These are phyloP conservation scores for Eurosta solidaginis DNA, from an alignment of 1,140 invertebrate genomes.

Conservation along the genomic window DNA sequence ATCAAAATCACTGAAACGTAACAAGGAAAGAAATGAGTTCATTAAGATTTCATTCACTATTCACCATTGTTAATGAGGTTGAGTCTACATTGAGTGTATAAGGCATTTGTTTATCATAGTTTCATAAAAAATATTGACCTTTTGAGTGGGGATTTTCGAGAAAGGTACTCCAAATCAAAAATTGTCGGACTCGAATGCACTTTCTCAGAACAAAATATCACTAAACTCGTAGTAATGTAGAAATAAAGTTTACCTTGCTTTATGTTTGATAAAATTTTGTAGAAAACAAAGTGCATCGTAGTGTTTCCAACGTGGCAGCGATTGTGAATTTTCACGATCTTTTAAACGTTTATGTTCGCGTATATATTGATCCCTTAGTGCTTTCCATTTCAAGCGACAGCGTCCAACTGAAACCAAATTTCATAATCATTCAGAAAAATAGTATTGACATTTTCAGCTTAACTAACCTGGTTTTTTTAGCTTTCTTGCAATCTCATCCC, in stretches of 20 bases:
- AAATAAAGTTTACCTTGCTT: constrained; percentile 43
- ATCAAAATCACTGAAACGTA: constrained; percentile 42
- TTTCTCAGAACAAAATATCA: background rate
- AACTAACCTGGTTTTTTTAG: constrained; percentile 50
- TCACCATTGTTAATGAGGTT: too few relatives aligned
- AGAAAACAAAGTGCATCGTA: constrained; percentile 54
- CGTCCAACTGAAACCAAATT: constrained; percentile 43
- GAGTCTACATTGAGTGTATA: too few relatives aligned
- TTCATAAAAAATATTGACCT: too few relatives aligned
- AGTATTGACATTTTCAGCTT: background rate
- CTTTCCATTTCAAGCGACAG: constrained; percentile 56
- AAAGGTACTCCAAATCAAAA: too few relatives aligned
- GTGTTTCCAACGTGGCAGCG: constrained; percentile 54
- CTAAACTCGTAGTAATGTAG: background rate
- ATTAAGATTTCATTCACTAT: background rate
- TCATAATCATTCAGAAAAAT: background rate
- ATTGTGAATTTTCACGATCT: constrained; percentile 43
- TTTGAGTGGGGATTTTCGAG: too few relatives aligned
- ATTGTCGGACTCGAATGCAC: background rate
- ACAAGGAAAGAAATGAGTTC: background rate
- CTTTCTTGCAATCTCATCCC: constrained; percentile 56
- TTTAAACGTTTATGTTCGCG: constrained; percentile 54
- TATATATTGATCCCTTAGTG: constrained; percentile 56
- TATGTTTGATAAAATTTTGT: constrained; percentile 54
- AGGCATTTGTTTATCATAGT: too few relatives aligned